Evolutionary conservation across 2,113 vertebrate genomes (phyloP).

Genomic region (Plecturocebus donacophilus): DNA sequence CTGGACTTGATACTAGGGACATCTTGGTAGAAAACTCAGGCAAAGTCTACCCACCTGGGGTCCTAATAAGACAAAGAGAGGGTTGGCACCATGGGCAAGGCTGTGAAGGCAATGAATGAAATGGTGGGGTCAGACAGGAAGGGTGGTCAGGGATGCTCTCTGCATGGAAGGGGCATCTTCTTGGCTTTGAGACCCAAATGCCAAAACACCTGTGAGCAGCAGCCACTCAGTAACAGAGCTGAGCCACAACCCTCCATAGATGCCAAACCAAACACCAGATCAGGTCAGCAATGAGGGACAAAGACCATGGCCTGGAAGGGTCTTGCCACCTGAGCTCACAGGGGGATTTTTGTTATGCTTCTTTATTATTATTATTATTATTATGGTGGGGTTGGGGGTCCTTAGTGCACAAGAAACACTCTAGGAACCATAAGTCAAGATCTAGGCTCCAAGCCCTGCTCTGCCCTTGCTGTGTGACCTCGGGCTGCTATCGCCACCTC

Average conservation of each 20-base stretch:
- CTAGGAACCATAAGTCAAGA: neutral
- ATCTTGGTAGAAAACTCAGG: neutral
- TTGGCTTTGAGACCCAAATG: neutral
- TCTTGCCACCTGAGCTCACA: neutral
- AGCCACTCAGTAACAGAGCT: neutral
- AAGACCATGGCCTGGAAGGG: neutral
- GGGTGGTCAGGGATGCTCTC: neutral
- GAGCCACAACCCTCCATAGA: neutral
- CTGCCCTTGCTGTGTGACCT: neutral
- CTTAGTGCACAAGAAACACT: neutral
- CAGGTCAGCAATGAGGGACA: neutral
- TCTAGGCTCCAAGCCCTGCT: neutral
- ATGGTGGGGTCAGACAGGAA: accelerated
- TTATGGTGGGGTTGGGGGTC: neutral
- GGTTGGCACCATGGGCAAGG: neutral
- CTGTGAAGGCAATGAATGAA: neutral
- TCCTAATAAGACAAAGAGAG: neutral
- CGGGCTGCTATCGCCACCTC: neutral
- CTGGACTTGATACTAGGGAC: neutral
- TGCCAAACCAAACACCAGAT: neutral
- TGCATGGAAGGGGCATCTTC: neutral
- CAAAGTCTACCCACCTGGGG: no score
- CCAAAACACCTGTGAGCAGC: neutral
- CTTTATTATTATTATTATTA: neutral
- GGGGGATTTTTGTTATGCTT: neutral